A percentile compares a stretch with the other conserved stretches of the same genome.
Evolutionary conservation across 2,888 invertebrate genomes (phyloP).

Genomic region (Xestia c-nigrum): DNA sequence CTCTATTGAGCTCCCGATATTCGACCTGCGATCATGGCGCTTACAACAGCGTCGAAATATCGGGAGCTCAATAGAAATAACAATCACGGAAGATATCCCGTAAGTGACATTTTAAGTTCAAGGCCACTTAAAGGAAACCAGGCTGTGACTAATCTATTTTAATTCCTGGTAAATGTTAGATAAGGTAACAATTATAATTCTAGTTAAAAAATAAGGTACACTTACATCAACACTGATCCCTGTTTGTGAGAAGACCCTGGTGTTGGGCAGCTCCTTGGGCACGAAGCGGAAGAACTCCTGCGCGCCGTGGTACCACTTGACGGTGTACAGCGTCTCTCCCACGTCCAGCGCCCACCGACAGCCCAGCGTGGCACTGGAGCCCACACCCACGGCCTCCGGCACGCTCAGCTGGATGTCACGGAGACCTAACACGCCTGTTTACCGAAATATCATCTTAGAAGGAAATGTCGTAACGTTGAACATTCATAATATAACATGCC

Average conservation of each 20-base stretch:
- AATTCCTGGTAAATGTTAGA: no score
- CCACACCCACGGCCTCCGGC: slow-evolving; percentile 93
- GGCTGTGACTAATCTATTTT: not conserved
- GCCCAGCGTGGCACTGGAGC: slow-evolving; percentile 93
- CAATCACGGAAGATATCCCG: no score
- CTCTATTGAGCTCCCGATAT: no score
- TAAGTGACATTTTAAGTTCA: no score
- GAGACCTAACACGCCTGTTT: slow-evolving; percentile 90
- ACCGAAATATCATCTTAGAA: slow-evolving; percentile 32
- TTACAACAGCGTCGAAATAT: no score
- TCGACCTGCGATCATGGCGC: no score
- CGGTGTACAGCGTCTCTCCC: slow-evolving; percentile 93
- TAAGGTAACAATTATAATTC: not conserved
- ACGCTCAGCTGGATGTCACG: slow-evolving; percentile 93
- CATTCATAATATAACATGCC: not conserved
- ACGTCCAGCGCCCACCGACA: slow-evolving; percentile 94
- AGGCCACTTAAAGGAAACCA: not conserved
- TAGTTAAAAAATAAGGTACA: slow-evolving; percentile 61
- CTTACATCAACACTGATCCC: slow-evolving; percentile 94
- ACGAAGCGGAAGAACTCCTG: slow-evolving; percentile 95
- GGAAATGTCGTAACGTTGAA: not conserved
- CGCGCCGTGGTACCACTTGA: slow-evolving; percentile 95
- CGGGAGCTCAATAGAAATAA: no score
- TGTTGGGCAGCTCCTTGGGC: slow-evolving; percentile 95
- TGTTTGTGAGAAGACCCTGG: slow-evolving; percentile 93